Percentiles rank a stretch among this genome's conserved stretches.
These are phyloP conservation scores for Parus major DNA, from an alignment of 2,113 vertebrate species.

Conservation along the genomic window DNA sequence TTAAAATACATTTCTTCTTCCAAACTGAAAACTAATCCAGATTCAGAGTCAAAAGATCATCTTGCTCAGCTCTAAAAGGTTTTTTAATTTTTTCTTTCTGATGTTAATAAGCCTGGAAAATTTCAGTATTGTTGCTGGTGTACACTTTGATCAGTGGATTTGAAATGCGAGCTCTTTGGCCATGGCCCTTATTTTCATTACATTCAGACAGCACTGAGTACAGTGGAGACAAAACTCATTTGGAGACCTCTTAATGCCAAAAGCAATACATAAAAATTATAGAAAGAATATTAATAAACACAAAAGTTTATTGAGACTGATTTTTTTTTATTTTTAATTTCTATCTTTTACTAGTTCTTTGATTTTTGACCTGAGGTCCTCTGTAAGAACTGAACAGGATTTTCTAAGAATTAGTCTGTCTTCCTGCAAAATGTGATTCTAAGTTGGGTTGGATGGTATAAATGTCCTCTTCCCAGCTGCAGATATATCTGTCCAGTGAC, in stretches of 20 bases:
- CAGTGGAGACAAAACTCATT: background rate
- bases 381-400: background rate
- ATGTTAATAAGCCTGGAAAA: constrained; percentile 33
- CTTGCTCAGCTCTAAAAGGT: background rate
- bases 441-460: background rate
- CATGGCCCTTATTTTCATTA: background rate
- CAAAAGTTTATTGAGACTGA: background rate
- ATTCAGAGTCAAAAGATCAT: constrained; percentile 45
- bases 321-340: background rate
- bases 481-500: background rate
- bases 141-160: constrained; percentile 32
- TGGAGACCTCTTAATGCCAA: background rate
- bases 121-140: background rate
- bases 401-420: background rate
- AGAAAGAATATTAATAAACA: background rate
- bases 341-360: background rate
- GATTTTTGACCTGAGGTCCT: background rate
- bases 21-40: constrained; percentile 43
- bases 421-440: background rate
- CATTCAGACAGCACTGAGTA: background rate
- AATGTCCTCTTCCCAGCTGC: background rate
- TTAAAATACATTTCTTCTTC: constrained; percentile 4
- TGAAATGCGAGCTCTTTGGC: constrained; percentile 9
- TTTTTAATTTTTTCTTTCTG: constrained; percentile 37
- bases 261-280: background rate